Evolutionary conservation across 2,888 invertebrate genomes (phyloP).

Genomic region (Hyalella azteca): DNA sequence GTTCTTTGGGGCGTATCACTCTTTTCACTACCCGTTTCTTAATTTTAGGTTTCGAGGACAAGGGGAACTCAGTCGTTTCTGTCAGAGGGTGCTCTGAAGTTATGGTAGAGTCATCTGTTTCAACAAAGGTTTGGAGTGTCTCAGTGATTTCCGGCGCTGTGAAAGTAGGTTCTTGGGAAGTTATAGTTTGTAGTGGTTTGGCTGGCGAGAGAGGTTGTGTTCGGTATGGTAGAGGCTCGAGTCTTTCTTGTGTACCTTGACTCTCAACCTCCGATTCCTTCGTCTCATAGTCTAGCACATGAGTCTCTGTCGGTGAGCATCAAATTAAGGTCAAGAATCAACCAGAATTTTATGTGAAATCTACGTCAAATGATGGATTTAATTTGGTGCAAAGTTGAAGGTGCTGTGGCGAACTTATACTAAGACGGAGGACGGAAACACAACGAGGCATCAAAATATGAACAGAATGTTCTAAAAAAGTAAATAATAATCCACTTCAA

Average conservation of each 20-base stretch:
- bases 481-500: no score
- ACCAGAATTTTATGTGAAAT: no score
- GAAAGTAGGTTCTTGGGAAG: neutral
- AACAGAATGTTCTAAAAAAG: no score
- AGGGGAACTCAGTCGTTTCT: slow-evolving; percentile 22
- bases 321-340: neutral
- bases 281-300: slow-evolving; percentile 20
- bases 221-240: slow-evolving; percentile 30
- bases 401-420: no score
- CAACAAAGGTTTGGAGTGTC: slow-evolving; percentile 22
- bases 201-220: slow-evolving; percentile 20
- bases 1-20: neutral
- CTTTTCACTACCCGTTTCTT: neutral
- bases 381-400: no score
- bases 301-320: slow-evolving; percentile 28
- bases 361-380: no score
- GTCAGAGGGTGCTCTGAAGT: slow-evolving; percentile 1
- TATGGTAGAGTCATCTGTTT: slow-evolving; percentile 22
- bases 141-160: no score
- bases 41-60: neutral
- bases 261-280: slow-evolving; percentile 12
- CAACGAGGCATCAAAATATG: no score
- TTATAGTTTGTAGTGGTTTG: neutral
- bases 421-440: no score
- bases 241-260: slow-evolving; percentile 27